Base-by-base conservation (phyloP, 2,888 invertebrate species). In the Plagiodera versicolora region DNA sequence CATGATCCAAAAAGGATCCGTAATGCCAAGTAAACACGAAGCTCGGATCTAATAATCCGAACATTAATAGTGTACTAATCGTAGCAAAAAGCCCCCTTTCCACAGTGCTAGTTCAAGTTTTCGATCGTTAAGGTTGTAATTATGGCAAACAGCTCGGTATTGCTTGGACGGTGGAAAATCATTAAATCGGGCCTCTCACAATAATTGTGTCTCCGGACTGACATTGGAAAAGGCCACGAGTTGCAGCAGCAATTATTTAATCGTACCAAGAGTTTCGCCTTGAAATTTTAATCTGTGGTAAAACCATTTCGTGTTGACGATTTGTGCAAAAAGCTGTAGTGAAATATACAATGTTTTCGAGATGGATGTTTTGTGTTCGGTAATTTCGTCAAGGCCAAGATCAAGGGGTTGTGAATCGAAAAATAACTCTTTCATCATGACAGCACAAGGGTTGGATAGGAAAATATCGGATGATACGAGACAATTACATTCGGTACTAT, bases 71-170 rank as follows among this genome's bases (percentile, higher is more conserved):
- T 35, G 19, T 39, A 44, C 53, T 53, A 44, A 65, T 65, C 56
- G 60, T 47, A 50, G 49, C 58, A 65, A 65, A 62, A 65, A 65
- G 58, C 35, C 49, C 60, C 48, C 55, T 61, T 52, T 45, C 56
- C 55, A 55, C 50, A 57, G 56, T 55, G 19, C 51, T 48, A 18
- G 59, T 66, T 61, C 61, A 50, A 66, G 59, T 63, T 61, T 47
- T 57, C 59, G 61, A 59, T 64, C 62, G 58, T 66, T 66, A 66
- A 56, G 47, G 60, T 58, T 46, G 59, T 63, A 66, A 66, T 66
- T 63, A 66, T 63, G 55, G 64, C 60, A 55, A 59, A 55, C 63
- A 53, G 62, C 58, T 60, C 32, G 49, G 53, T 51, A 11, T 39
- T 39, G 49, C 50, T 61, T 56, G 44, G 45, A 49, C 50, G 19